Evolutionary conservation across 2,797 vertebrate genomes (phyloP).

Genomic region (Erpetoichthys calabaricus): DNA sequence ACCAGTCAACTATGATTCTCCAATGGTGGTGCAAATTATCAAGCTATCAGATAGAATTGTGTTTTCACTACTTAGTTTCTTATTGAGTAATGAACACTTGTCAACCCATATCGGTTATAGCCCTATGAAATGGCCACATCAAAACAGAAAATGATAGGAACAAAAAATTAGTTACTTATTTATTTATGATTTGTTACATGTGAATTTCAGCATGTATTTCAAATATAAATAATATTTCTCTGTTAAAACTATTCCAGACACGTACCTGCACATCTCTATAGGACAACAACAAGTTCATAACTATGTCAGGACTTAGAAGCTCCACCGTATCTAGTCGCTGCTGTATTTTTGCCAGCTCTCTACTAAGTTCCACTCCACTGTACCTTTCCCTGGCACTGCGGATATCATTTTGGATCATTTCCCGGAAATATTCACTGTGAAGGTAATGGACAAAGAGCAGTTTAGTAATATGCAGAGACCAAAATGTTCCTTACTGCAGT

Average conservation of each 20-base stretch:
- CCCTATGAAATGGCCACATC: too few relatives aligned
- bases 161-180: too few relatives aligned
- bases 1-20: too few relatives aligned
- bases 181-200: too few relatives aligned
- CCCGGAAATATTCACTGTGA: constrained; percentile 69
- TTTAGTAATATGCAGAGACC: neutral
- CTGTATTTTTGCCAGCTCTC: constrained; percentile 66
- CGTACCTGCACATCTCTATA: constrained; percentile 74
- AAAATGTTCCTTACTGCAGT: neutral
- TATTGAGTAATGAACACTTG: too few relatives aligned
- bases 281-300: constrained; percentile 77
- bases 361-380: constrained; percentile 55
- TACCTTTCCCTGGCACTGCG: constrained; percentile 64
- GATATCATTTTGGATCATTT: constrained; percentile 69
- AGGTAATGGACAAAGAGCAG: neutral
- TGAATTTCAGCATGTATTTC: too few relatives aligned
- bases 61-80: too few relatives aligned
- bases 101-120: too few relatives aligned
- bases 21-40: too few relatives aligned
- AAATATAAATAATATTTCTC: too few relatives aligned
- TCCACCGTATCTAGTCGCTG: constrained; percentile 73
- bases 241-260: neutral
- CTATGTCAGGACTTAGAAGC: constrained; percentile 71
- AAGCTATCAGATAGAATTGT: too few relatives aligned
- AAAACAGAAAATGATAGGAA: too few relatives aligned